A percentile compares a stretch with the other conserved stretches of the same genome.
Evolutionary conservation across 1,140 invertebrate species (phyloP).

Genomic region (Drosophila navojoa): DNA sequence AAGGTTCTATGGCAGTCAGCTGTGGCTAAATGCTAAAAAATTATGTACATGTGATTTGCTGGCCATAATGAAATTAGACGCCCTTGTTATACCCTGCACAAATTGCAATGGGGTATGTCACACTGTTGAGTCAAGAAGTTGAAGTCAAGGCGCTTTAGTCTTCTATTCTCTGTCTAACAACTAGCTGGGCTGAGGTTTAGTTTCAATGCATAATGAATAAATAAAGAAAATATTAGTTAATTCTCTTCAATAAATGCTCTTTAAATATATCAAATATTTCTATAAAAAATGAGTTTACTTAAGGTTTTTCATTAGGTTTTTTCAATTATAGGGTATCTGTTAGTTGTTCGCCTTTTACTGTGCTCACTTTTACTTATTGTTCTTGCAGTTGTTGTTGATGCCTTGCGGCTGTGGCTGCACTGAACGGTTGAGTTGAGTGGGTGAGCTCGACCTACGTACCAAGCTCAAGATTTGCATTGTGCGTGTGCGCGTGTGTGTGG

Average conservation of each 20-base stretch:
- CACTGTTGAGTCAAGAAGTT: neutral
- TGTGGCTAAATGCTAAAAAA: constrained; percentile 70
- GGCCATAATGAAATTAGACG: constrained; percentile 77
- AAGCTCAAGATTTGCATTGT: constrained; percentile 38
- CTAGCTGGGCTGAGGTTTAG: too few species aligned
- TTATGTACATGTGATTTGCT: constrained; percentile 75
- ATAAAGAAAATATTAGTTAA: too few species aligned
- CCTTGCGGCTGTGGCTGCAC: constrained; percentile 25
- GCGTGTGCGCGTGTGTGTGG: neutral
- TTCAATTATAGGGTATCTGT: neutral
- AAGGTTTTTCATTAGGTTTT: too few species aligned
- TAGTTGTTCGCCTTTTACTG: neutral
- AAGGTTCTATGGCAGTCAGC: constrained; percentile 64
- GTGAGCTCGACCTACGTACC: neutral
- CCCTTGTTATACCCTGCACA: constrained; percentile 13
- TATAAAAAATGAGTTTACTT: too few species aligned
- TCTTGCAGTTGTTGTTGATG: constrained; percentile 12
- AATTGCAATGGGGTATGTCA: neutral
- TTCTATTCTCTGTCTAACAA: too few species aligned
- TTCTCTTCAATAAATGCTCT: too few species aligned
- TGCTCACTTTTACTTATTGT: neutral
- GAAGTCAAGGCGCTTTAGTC: too few species aligned
- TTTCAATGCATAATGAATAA: too few species aligned
- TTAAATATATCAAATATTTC: too few species aligned
- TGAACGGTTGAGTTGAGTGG: constrained; percentile 28